A percentile compares a stretch with the other conserved stretches of the same genome.
phyloP scores from a whole-genome alignment of 1,140 invertebrate genomes.

The Mya arenaria region DNA sequence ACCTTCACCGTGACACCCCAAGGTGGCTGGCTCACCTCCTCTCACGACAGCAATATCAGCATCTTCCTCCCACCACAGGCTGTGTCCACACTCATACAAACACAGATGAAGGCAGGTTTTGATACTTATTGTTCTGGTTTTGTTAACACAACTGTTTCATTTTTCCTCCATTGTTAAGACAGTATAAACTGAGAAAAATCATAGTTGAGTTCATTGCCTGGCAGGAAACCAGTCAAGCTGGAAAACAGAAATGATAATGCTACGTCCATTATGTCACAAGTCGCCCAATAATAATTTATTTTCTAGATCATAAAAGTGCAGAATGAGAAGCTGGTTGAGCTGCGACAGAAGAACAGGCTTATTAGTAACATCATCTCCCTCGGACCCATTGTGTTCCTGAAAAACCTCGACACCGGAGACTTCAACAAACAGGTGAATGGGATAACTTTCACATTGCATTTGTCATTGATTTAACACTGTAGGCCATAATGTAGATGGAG shows the following conservation, averaged over 20 bases:
- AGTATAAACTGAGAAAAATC: too few relatives aligned
- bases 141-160: too few relatives aligned
- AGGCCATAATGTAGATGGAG: too few relatives aligned
- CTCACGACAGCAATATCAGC: slow-evolving; percentile 65
- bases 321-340: slow-evolving; percentile 53
- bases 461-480: too few relatives aligned
- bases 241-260: too few relatives aligned
- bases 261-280: too few relatives aligned
- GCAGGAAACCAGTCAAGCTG: too few relatives aligned
- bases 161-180: too few relatives aligned
- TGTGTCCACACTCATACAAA: slow-evolving; percentile 59
- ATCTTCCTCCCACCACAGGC: slow-evolving; percentile 71
- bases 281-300: too few relatives aligned
- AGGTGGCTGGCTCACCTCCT: slow-evolving; percentile 73
- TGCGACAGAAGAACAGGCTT: slow-evolving; percentile 61
- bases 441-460: too few relatives aligned
- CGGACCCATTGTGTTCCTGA: slow-evolving; percentile 72
- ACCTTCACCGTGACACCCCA: slow-evolving; percentile 73
- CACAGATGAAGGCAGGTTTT: slow-evolving; percentile 73
- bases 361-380: slow-evolving; percentile 72
- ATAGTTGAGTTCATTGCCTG: too few relatives aligned
- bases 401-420: slow-evolving; percentile 54
- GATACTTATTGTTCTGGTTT: too few relatives aligned
- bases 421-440: slow-evolving; percentile 71
- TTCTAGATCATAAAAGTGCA: slow-evolving; percentile 65